These are phyloP conservation scores for Spea multiplicata DNA, from an alignment of 2,113 vertebrate genomes.

Conservation along the genomic window DNA sequence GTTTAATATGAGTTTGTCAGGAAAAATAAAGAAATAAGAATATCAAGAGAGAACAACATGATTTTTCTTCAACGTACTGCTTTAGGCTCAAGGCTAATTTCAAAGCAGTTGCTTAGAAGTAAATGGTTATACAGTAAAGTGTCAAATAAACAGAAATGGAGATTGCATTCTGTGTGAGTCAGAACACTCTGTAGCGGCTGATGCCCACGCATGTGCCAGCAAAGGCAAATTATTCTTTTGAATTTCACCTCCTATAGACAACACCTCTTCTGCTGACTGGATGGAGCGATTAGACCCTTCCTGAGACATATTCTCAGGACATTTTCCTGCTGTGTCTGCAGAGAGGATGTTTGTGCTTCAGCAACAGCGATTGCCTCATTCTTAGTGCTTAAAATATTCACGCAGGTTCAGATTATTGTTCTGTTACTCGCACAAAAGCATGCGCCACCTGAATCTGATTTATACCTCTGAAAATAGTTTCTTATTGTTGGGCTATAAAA, in stretches of 20 bases:
- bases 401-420: not conserved
- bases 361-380: not conserved
- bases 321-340: slow-evolving; percentile 19
- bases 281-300: not conserved
- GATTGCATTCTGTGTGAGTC: slow-evolving; percentile 31
- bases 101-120: slow-evolving; percentile 31
- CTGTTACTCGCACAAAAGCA: too few relatives aligned
- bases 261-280: slow-evolving; percentile 20
- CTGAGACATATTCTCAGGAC: slow-evolving; percentile 9
- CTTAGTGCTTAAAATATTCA: not conserved
- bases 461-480: too few relatives aligned
- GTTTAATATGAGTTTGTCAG: not conserved
- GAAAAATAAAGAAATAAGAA: not conserved
- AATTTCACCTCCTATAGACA: slow-evolving; percentile 21
- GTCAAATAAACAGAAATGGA: slow-evolving; percentile 25
- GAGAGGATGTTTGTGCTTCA: slow-evolving; percentile 10
- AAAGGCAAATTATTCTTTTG: slow-evolving; percentile 30
- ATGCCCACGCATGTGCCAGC: slow-evolving; percentile 40
- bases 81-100: slow-evolving; percentile 15
- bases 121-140: slow-evolving; percentile 35
- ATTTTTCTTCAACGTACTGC: not conserved
- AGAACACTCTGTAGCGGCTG: slow-evolving; percentile 19
- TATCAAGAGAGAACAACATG: slow-evolving; percentile 2
- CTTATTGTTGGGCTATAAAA: too few relatives aligned
- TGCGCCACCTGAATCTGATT: too few relatives aligned